A percentile compares a stretch with the other conserved stretches of the same genome.
Evolutionary conservation across 2,797 vertebrate genomes (phyloP).

Genomic region (Micromesistius poutassou): DNA sequence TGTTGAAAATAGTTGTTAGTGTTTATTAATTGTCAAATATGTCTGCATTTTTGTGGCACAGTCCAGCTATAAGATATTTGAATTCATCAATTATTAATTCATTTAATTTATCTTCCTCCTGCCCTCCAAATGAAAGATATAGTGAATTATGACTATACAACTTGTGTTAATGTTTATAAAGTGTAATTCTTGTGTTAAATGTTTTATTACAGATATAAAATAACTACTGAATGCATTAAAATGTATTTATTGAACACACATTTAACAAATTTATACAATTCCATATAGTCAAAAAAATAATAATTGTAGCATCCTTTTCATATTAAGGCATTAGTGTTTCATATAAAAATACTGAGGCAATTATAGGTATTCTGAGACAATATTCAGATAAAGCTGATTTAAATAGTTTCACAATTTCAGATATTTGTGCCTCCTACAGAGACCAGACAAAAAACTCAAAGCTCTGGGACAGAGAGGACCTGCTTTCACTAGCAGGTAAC

Average conservation of each 20-base stretch:
- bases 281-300: slow-evolving; percentile 20
- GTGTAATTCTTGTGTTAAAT: background rate
- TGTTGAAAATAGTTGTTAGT: background rate
- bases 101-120: background rate
- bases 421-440: background rate
- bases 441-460: background rate
- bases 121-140: background rate
- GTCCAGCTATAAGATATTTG: background rate
- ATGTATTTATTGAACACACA: slow-evolving; percentile 45
- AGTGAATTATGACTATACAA: background rate
- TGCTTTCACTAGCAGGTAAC: too few species aligned
- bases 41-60: background rate
- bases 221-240: slow-evolving; percentile 6
- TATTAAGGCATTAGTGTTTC: slow-evolving; percentile 9
- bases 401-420: slow-evolving; percentile 58
- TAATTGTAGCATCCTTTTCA: slow-evolving; percentile 21
- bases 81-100: background rate
- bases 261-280: slow-evolving; percentile 8
- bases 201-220: background rate
- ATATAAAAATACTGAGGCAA: slow-evolving; percentile 26
- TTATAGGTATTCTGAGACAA: slow-evolving; percentile 30
- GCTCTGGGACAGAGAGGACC: background rate
- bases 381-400: slow-evolving; percentile 40
- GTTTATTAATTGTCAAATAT: slow-evolving; percentile 4
- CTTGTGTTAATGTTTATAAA: slow-evolving; percentile 1